Base-by-base conservation (phyloP, 2,113 vertebrate species). In the Falcunculus frontatus region DNA sequence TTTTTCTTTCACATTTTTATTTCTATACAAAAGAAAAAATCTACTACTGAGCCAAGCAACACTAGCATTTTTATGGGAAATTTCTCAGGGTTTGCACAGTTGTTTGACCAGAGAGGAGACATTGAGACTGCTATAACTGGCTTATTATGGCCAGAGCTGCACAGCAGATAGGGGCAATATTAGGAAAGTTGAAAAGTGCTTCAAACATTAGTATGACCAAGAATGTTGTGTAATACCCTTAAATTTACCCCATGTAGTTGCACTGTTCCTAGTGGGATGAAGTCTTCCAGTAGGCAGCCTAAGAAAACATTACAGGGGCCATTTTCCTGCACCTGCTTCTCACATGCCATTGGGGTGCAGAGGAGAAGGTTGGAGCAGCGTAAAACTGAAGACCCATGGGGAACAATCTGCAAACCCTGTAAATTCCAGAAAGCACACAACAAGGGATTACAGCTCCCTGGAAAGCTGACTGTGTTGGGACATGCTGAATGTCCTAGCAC, bases 291-390 rank as follows among this genome's bases (percentile, higher is more conserved):
- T 18, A 69, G 27, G 29, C 15, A 87, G 32, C 17, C 18, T 39
- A 35, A 27, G 16, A 42, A 57, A 81, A 62, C 10, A 56, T 64
- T 10, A 32, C 9, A 42, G 30, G 13, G 14, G 2, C 5, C 33
- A 8, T 56, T 84, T 60, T 37, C 15, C 35, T 83, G 18, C 7
- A 7, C 50, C 47, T 85, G 17, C 27, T 65, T 57, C 55, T 82
- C 12, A 39, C 4, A 5, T 30, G 35, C 7, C 2, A 0, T 33
- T 75, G 22, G 11, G 13, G 7, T 55, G 8, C 35, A 53, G 37
- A 90, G 32, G 23, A 57, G 35, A 53, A 76, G 21, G 21, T 22
- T 17, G 17, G 13, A 47, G 23, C 18, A 87, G n/a, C 60, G 39
- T 16, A 60, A 52, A 65, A 41, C 29, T 64, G 35, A 52, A 39